Conservation (phyloP, 2,888 invertebrate genomes). For the Microchrysa polita region DNA sequence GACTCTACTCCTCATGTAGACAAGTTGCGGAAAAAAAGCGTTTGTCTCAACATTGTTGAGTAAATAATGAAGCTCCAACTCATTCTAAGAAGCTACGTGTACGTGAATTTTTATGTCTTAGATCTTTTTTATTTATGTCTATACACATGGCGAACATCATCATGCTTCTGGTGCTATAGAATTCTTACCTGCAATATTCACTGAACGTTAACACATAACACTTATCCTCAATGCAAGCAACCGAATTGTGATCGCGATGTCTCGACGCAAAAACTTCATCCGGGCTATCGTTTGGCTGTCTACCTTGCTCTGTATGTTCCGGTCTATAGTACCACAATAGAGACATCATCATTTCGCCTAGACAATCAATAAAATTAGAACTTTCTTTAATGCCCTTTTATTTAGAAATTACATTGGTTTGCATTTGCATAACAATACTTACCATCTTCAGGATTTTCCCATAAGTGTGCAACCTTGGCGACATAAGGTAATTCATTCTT, state of each 20-base stretch:
- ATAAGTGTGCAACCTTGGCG: slow-evolving; percentile 91
- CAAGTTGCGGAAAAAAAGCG: too few relatives aligned
- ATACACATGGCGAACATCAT: too few relatives aligned
- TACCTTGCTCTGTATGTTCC: slow-evolving; percentile 93
- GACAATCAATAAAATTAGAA: slow-evolving; percentile 52
- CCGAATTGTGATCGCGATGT: slow-evolving; percentile 94
- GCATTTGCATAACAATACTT: slow-evolving; percentile 56
- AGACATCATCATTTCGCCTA: slow-evolving; percentile 98
- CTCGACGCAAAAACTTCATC: slow-evolving; percentile 96
- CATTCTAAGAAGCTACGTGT: too few relatives aligned
- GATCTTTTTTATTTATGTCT: too few relatives aligned
- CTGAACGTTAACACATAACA: slow-evolving; percentile 96
- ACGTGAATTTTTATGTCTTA: too few relatives aligned
- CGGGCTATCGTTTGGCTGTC: slow-evolving; percentile 79
- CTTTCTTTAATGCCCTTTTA: not conserved
- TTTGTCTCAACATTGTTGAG: too few relatives aligned
- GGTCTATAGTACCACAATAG: slow-evolving; percentile 97
- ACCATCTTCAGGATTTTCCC: slow-evolving; percentile 96
- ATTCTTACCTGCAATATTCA: slow-evolving; percentile 90
- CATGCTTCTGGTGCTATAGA: too few relatives aligned
- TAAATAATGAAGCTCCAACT: too few relatives aligned
- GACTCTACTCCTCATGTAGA: too few relatives aligned
- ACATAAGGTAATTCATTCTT: slow-evolving; percentile 92
- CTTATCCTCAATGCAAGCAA: slow-evolving; percentile 97
- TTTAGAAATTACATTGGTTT: not conserved